Percentiles rank a stretch among this genome's conserved stretches.
phyloP scores from a whole-genome alignment of 2,113 vertebrate species.

The Mystacornis crossleyi region DNA sequence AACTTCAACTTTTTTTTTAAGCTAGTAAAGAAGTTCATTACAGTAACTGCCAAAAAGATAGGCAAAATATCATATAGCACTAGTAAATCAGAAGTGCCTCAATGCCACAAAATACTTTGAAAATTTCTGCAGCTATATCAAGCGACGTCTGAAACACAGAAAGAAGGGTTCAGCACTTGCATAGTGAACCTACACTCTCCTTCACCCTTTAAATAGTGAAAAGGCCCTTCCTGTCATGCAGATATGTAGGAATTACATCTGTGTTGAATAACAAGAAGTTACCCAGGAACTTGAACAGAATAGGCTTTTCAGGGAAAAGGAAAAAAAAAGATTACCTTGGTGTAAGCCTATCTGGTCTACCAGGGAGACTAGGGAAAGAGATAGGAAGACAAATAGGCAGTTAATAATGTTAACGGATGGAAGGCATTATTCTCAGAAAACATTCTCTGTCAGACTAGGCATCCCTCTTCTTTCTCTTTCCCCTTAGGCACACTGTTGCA shows the following conservation, averaged over 20 bases:
- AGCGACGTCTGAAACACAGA: neutral
- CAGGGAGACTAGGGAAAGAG: neutral
- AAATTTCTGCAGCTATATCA: neutral
- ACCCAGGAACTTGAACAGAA: neutral
- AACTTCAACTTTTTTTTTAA: neutral
- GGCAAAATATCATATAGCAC: neutral
- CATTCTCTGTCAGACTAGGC: neutral
- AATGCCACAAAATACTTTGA: neutral
- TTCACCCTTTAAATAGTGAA: neutral
- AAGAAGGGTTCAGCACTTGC: neutral
- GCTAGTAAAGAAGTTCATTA: neutral
- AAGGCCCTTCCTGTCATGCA: neutral
- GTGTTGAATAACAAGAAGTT: neutral
- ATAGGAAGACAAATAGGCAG: neutral
- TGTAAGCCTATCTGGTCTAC: neutral
- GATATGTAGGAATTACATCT: neutral
- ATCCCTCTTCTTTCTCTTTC: neutral
- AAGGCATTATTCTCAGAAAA: neutral
- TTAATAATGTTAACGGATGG: neutral
- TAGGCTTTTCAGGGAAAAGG: neutral
- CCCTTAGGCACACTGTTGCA: neutral
- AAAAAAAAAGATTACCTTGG: neutral
- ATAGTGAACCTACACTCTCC: neutral
- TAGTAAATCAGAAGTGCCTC: neutral
- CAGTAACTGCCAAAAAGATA: neutral